Base-by-base conservation (phyloP, 1,140 invertebrate genomes). In the Apis mellifera region DNA sequence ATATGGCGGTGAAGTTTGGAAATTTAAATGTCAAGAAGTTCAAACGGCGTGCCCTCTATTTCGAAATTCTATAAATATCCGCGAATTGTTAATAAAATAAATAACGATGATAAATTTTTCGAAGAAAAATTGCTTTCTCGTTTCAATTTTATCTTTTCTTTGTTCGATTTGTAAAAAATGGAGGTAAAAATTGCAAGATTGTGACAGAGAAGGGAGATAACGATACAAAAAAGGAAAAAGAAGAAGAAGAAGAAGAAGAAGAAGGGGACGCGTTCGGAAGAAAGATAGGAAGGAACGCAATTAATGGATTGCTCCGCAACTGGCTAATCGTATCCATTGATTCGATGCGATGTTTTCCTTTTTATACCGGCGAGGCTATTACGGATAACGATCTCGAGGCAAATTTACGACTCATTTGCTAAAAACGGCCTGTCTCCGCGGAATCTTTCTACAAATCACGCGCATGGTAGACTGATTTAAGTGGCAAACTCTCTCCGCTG, bases 401-500 rank as follows among this genome's bases (percentile, higher is more conserved):
- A 23, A 70, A 70, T 78, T 77, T 78, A 82, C 75, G 80, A 82
- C 65, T 82, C 74, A 77, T 82, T 82, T 77, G 66, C 65, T 76
- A 78, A 82, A 82, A 82, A 78, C 75, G 64, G 68, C 60, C 66
- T 55, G 57, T 48, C 48, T 19, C 81, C 57, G 55, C 74, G 42
- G 66, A 78, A 75, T 88, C 84, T 84, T 88, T 81, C 72, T 78
- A 79, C 86, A 70, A 82, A 85, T 88, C 86, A 88, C 86, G 83
- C 79, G 86, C 86, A 78, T 78, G 78, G 70, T 75, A 71, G 83
- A 79, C 69, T 85, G 87, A 88, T 85, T 88, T 88, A 88, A 88
- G 83, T 88, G 78, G 54, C 72, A 54, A 77, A 79, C 64, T n/a
- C 86, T 83, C 84, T 85, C 69, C 76, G 82, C 32, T 71, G 86